These are phyloP conservation scores for Todus mexicanus DNA, from an alignment of 2,797 vertebrate genomes.

Conservation along the genomic window DNA sequence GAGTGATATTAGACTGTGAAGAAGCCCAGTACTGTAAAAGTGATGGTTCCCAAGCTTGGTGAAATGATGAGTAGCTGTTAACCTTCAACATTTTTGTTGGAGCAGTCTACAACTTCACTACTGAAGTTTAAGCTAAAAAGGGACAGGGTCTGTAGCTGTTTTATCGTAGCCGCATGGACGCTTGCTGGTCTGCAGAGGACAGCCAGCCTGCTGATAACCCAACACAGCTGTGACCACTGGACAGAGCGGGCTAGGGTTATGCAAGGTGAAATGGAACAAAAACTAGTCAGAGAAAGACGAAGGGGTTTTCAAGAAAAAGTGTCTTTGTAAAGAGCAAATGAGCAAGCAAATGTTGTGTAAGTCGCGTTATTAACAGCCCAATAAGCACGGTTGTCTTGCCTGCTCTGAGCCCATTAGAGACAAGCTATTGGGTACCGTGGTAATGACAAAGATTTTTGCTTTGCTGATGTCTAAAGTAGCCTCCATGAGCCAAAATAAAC, in stretches of 20 bases:
- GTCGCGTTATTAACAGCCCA: constrained; percentile 16
- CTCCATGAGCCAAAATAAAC: neutral
- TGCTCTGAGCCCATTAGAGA: neutral
- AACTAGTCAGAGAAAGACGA: neutral
- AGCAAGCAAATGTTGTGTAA: constrained; percentile 4
- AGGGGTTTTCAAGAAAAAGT: neutral
- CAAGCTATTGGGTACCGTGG: neutral
- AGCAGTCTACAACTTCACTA: neutral
- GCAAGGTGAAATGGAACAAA: neutral
- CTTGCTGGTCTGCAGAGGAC: neutral
- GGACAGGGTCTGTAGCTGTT: neutral
- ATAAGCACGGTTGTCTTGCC: neutral
- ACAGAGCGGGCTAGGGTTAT: neutral
- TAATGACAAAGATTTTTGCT: neutral
- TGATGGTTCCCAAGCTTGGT: neutral
- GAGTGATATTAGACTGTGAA: neutral
- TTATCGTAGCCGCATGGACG: fast-evolving
- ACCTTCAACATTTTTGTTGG: neutral
- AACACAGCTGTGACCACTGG: neutral
- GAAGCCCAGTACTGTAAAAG: neutral
- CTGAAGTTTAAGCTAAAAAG: neutral
- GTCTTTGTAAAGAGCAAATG: neutral
- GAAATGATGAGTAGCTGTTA: neutral
- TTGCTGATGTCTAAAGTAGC: neutral
- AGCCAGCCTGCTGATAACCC: neutral